Conservation (phyloP, 2,888 invertebrate genomes). For the Caenorhabditis zanzibari region DNA sequence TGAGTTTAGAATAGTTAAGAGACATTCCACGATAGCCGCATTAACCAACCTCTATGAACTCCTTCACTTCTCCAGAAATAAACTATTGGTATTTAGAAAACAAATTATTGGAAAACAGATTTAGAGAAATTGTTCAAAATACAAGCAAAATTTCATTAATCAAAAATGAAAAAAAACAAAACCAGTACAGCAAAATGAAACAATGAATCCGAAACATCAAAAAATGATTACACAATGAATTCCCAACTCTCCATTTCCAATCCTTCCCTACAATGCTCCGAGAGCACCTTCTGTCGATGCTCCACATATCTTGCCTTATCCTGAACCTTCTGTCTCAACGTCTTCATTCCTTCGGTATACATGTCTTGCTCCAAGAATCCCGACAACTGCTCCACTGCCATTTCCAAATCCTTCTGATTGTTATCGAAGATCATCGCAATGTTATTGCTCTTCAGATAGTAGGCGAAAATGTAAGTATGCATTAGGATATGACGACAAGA, state of each 20-base stretch:
- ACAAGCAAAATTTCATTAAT: too few relatives aligned
- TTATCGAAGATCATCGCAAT: slow-evolving; percentile 97
- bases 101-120: too few relatives aligned
- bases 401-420: slow-evolving; percentile 90
- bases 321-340: slow-evolving; percentile 96
- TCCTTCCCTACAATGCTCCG: slow-evolving; percentile 98
- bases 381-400: slow-evolving; percentile 96
- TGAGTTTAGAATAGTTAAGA: too few relatives aligned
- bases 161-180: not conserved
- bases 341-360: slow-evolving; percentile 95
- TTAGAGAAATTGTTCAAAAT: too few relatives aligned
- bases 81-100: too few relatives aligned
- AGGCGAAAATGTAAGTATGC: slow-evolving; percentile 99
- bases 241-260: slow-evolving; percentile 99
- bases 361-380: slow-evolving; percentile 98
- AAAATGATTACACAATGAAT: slow-evolving; percentile 82
- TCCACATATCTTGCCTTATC: slow-evolving; percentile 92
- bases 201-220: not conserved
- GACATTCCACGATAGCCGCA: too few relatives aligned
- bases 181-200: not conserved
- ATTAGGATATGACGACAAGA: slow-evolving; percentile 92
- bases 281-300: slow-evolving; percentile 94
- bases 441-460: slow-evolving; percentile 97
- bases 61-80: too few relatives aligned
- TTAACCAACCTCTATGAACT: too few relatives aligned